Base-by-base conservation (phyloP, 2,888 invertebrate genomes). In the Apamea monoglypha region DNA sequence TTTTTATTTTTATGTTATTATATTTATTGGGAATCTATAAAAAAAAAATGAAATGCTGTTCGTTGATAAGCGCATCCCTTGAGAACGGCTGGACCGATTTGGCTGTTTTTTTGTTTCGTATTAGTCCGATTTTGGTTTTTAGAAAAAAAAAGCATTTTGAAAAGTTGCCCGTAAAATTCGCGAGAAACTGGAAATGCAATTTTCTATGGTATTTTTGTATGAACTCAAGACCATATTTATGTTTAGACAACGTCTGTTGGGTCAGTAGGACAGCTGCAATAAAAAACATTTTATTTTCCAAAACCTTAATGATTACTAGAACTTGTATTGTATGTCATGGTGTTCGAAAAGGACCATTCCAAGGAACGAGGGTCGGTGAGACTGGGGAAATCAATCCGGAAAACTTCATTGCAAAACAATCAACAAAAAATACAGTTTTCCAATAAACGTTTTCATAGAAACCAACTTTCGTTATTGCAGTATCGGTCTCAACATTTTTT, bases 401-500 rank as follows among this genome's bases (percentile, higher is more conserved):
- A 67, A 78, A 76, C 40, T 36, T 16, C 0, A 70, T 59, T 83
- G 25, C 66, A 44, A n/a, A 83, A 61, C 16, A 25, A 40, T 7
- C 25, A 25, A 44, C 50, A 81, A 76, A 47, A 67, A 82, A 36
- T 21, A 47, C 25, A 32, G 18, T 69, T 64, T 69, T 66, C 56
- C 53, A 56, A 56, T 36, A 47, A 64, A 53, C 18, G 53, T 68
- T 59, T 64, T 53, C 40, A 66, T 70, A n/a, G 63, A 64, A 53
- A 50, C n/a, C n/a, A 36, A 73, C 63, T 61, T 64, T 56, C 40
- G 8, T 56, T 68, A 50, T 72, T 73, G 63, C 82, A 59, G 25
- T 66, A 75, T 36, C 56, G 32, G 56, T 85, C 44, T 16, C 25
- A 36, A 32, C 2, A 56, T 71, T 85, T 81, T 82, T 82, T 85